Percentiles rank a stretch among this genome's conserved stretches.
These are phyloP conservation scores for Dipodomys merriami DNA, from an alignment of 2,113 vertebrate species.

Conservation along the genomic window DNA sequence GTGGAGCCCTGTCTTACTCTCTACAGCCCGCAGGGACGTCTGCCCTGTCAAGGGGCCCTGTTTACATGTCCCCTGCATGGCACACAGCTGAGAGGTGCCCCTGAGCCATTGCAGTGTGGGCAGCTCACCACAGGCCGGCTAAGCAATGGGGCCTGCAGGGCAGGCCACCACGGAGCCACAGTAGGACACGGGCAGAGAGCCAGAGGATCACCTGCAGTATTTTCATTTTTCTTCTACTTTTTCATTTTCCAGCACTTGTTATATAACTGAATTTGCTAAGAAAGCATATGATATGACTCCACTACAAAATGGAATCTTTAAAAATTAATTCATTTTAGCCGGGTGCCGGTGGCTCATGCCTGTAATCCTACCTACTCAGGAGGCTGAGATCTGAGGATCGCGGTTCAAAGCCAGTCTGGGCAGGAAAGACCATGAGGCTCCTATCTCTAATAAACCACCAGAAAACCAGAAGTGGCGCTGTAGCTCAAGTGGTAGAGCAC, in stretches of 20 bases:
- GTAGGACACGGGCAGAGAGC: neutral
- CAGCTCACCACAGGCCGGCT: neutral
- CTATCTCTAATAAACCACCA: too few relatives aligned
- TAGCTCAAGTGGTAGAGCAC: too few relatives aligned
- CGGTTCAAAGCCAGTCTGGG: too few relatives aligned
- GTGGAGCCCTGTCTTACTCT: neutral
- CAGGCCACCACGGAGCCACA: accelerated
- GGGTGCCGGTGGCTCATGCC: too few relatives aligned
- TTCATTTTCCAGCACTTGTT: neutral
- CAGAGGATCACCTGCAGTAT: too few relatives aligned
- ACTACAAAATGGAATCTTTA: neutral
- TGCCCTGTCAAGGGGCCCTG: too few relatives aligned
- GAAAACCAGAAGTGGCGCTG: too few relatives aligned
- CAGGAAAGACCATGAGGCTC: too few relatives aligned
- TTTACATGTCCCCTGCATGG: accelerated
- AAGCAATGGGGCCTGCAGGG: accelerated
- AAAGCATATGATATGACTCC: neutral
- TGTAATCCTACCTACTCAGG: too few relatives aligned
- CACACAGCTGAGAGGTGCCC: too few relatives aligned
- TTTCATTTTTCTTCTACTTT: neutral
- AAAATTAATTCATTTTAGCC: neutral
- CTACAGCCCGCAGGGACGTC: accelerated
- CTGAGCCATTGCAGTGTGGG: neutral
- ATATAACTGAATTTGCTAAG: neutral
- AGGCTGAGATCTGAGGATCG: too few relatives aligned